Base-by-base conservation (phyloP, 2,888 invertebrate species). In the Pammene fasciana region DNA sequence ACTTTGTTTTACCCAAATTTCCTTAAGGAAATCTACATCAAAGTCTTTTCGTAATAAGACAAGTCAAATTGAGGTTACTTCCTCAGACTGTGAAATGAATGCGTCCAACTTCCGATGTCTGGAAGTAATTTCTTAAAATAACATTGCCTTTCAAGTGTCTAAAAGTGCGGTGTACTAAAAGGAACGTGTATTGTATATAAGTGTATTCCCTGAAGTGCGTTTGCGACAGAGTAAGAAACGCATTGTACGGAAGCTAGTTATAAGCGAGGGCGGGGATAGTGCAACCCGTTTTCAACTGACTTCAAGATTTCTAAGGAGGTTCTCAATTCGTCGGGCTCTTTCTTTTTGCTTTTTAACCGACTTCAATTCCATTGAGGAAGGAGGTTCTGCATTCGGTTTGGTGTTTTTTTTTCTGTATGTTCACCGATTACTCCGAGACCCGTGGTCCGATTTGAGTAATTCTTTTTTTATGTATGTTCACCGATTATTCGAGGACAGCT, bases 151-250 rank as follows among this genome's bases (percentile, higher is more conserved):
- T 79, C 77, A 76, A 78, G 79, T 76, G 74, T 71, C 76, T 75
- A 73, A 76, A 75, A 75, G 75, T 72, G 71, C 72, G 72, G 75
- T 80, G 78, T 79, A 77, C 76, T 82, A 75, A 86, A 85, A 82
- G 81, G 79, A 80, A 82, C 81, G 52, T 64, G 26, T 26, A 26
- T 3, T 26, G 4, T 26, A 26, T 26, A 81, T 84, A 84, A 84
- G 82, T 80, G 80, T 82, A 84, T 86, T 85, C 84, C 83, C 83
- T 83, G 84, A 84, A 87, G 84, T 85, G 84, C 84, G 84, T 88
- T 88, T 81, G 87, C 88, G 85, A 87, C 87, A 86, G 83, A 83
- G 84, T 84, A 86, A 80, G 82, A 80, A 84, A 83, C 79, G 79
- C 57, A 68, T 26, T 5, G 6, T 46, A 14, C 11, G n/a, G 64